Conservation (phyloP, 2,113 vertebrate species). For the Heterochromis multidens region DNA sequence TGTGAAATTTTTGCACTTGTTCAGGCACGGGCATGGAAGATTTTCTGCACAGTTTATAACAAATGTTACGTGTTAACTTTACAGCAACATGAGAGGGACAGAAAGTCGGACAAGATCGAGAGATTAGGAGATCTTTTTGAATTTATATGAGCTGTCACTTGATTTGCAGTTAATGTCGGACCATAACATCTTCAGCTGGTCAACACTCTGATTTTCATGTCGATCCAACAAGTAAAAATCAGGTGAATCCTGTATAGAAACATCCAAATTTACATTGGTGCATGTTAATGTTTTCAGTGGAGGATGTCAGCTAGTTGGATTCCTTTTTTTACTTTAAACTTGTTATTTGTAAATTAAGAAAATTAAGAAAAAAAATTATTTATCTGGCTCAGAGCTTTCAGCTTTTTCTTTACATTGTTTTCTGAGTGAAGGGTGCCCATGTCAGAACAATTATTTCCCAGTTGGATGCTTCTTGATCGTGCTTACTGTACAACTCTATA, state of each 20-base stretch:
- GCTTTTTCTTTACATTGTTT: not conserved
- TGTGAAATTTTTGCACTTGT: accelerated
- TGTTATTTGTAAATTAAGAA: not conserved
- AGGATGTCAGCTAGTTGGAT: not conserved
- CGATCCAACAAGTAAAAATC: not conserved
- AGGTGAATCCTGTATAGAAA: not conserved
- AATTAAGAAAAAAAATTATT: not conserved
- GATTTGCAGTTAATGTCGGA: not conserved
- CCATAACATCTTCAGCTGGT: not conserved
- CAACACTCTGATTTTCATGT: not conserved
- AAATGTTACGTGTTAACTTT: not conserved
- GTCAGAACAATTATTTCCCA: not conserved
- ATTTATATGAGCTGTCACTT: not conserved
- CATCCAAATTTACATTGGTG: not conserved
- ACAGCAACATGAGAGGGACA: not conserved
- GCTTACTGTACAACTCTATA: not conserved
- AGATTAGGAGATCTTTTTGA: not conserved
- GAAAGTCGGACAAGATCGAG: not conserved
- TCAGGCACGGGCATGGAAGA: not conserved
- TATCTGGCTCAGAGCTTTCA: not conserved
- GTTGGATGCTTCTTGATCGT: not conserved
- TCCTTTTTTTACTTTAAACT: not conserved
- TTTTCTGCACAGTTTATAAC: not conserved
- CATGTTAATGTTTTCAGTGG: not conserved
- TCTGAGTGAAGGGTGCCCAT: not conserved